These are phyloP conservation scores for Prenolepis imparis DNA, from an alignment of 2,888 invertebrate species.

Conservation along the genomic window DNA sequence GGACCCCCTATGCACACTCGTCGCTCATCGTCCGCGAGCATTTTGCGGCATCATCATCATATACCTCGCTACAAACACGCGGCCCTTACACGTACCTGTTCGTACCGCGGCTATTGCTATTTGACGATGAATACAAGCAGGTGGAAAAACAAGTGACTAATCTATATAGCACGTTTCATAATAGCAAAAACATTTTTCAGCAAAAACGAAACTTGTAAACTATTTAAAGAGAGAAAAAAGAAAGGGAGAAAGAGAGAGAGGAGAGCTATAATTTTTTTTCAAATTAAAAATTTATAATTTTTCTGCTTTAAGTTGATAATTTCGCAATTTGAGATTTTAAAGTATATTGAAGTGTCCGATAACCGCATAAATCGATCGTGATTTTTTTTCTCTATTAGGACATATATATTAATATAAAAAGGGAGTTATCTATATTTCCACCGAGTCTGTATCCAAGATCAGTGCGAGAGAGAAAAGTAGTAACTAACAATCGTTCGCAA, in stretches of 20 bases:
- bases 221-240: no score
- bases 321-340: neutral
- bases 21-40: constrained; percentile 50
- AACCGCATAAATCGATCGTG: neutral
- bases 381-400: neutral
- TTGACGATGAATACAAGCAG: constrained; percentile 27
- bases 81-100: constrained; percentile 38
- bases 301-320: neutral
- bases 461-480: no score
- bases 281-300: neutral
- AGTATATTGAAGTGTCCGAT: neutral
- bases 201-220: neutral
- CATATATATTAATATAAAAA: no score
- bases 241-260: no score
- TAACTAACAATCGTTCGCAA: no score
- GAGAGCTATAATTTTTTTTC: neutral
- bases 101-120: constrained; percentile 58
- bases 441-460: no score
- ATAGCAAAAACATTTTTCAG: constrained; percentile 27
- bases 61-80: constrained; percentile 17
- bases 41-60: constrained; percentile 64
- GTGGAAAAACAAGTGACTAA: constrained; percentile 44
- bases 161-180: constrained; percentile 31
- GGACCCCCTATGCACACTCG: neutral
- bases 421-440: no score